phyloP scores from a whole-genome alignment of 2,113 vertebrate genomes.

The Muntiacus muntjak region DNA sequence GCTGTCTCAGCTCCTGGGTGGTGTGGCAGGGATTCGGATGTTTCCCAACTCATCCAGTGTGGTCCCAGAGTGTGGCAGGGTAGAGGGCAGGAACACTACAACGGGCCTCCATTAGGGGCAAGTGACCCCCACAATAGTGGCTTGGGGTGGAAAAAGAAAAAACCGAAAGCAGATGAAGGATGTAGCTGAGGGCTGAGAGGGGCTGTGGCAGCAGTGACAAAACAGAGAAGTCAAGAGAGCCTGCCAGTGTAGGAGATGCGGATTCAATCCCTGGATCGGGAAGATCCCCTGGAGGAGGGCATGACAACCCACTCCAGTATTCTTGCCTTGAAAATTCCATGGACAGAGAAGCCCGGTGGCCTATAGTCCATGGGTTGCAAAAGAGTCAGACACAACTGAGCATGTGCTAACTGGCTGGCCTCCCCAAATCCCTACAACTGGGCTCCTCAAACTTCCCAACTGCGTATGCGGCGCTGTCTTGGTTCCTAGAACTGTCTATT shows the following conservation, averaged over 20 bases:
- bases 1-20: background rate
- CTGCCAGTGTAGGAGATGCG: background rate
- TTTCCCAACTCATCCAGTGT: background rate
- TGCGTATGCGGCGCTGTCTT: background rate
- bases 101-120: background rate
- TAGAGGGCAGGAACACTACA: background rate
- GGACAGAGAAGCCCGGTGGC: background rate
- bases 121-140: background rate
- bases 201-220: background rate
- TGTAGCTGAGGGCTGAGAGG: background rate
- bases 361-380: background rate
- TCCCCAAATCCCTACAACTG: background rate
- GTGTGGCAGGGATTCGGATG: background rate
- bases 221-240: background rate
- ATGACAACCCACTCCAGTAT: background rate
- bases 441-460: background rate
- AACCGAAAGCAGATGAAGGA: background rate
- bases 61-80: background rate
- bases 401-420: background rate
- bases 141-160: background rate
- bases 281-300: background rate
- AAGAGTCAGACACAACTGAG: background rate
- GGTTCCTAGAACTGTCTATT: background rate
- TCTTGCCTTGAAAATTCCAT: background rate
- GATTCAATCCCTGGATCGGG: background rate